Percentiles rank a stretch among this genome's conserved stretches.
These are phyloP conservation scores for Podocnemis expansa DNA, from an alignment of 2,113 vertebrate species.

Conservation along the genomic window DNA sequence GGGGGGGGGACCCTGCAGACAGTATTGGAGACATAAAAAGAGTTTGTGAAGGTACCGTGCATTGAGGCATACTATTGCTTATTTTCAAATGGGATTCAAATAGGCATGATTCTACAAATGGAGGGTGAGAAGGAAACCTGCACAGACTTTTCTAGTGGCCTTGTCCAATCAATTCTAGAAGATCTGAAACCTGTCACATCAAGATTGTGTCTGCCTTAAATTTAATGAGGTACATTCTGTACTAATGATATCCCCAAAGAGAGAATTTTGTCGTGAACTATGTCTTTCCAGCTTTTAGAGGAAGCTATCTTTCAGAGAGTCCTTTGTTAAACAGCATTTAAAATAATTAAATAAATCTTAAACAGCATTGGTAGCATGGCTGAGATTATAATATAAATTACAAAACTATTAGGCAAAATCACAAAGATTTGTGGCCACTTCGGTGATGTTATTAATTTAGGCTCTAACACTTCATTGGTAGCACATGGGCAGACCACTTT, in stretches of 20 bases:
- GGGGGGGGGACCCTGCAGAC: neutral
- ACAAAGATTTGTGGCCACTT: neutral
- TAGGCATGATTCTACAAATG: neutral
- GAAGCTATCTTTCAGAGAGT: neutral
- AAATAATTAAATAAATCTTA: neutral
- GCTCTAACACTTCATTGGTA: neutral
- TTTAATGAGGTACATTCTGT: neutral
- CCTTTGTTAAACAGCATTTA: constrained; percentile 8
- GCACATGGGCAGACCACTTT: neutral
- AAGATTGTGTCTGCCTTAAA: constrained; percentile 4
- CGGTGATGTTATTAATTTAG: neutral
- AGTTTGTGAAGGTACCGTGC: neutral
- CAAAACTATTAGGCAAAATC: neutral
- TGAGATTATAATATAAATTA: neutral
- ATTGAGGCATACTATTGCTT: neutral
- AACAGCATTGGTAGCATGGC: neutral
- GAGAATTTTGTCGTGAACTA: neutral
- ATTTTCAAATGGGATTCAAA: neutral
- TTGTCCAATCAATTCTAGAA: constrained; percentile 24
- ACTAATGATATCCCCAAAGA: neutral
- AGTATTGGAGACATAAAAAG: neutral
- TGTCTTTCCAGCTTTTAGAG: neutral
- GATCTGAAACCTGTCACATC: constrained; percentile 26
- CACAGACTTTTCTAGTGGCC: neutral
- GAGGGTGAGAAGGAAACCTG: neutral